A percentile compares a stretch with the other conserved stretches of the same genome.
Conservation (phyloP, 2,888 invertebrate species). For the Eupithecia dodoneata region DNA sequence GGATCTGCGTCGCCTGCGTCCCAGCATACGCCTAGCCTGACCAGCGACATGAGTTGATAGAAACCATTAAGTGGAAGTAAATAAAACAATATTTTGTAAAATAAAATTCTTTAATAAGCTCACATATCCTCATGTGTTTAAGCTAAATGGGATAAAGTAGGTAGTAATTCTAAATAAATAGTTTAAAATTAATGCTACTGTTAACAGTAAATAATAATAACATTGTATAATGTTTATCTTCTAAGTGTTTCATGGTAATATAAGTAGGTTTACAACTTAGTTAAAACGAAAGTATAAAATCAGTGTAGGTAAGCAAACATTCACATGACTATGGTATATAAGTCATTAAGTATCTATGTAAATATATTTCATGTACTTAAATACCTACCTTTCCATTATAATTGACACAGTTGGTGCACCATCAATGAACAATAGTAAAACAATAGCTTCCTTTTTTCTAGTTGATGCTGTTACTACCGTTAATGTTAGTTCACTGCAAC, state of each 20-base stretch:
- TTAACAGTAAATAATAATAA: conserved; percentile 56
- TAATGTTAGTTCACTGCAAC: conserved; percentile 81
- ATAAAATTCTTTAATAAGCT: conserved; percentile 84
- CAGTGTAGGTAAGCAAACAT: conserved; percentile 22
- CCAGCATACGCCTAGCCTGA: too few relatives aligned
- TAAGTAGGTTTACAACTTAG: conserved; percentile 34
- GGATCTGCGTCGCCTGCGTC: too few relatives aligned
- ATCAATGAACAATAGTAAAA: conserved; percentile 49
- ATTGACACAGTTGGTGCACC: conserved; percentile 62
- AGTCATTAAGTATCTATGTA: conserved; percentile 18
- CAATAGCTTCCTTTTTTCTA: conserved; percentile 43
- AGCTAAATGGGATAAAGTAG: conserved; percentile 66
- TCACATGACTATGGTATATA: conserved; percentile 28
- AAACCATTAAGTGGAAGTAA: conserved; percentile 17
- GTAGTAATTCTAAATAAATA: conserved; percentile 70
- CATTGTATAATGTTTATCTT: conserved; percentile 41
- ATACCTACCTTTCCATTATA: conserved; percentile 20
- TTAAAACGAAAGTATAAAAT: conserved; percentile 40
- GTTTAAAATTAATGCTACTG: conserved; percentile 62
- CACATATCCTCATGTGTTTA: conserved; percentile 70
- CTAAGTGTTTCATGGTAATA: conserved; percentile 39
- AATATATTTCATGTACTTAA: conserved; percentile 18
- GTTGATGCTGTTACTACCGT: conserved; percentile 65
- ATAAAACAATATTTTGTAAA: conserved; percentile 58
- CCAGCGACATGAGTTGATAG: background rate